A percentile compares a stretch with the other conserved stretches of the same genome.
Evolutionary conservation across 2,113 vertebrate genomes (phyloP).

Genomic region (Tragelaphus scriptus): DNA sequence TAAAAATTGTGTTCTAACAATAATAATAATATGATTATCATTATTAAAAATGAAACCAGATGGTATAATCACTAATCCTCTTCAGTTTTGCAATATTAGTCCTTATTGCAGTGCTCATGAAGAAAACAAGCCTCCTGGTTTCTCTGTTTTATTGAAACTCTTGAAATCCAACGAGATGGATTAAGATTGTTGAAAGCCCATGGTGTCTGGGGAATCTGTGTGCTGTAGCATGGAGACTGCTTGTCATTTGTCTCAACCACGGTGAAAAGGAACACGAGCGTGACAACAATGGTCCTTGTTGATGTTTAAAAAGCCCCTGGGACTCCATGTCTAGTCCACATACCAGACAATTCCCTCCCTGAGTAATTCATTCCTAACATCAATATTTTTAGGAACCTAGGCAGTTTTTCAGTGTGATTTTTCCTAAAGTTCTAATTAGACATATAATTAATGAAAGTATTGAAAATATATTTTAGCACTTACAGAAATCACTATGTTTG

Average conservation of each 20-base stretch:
- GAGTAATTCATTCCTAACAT: slow-evolving; percentile 16
- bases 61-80: neutral
- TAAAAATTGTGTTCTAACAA: slow-evolving; percentile 8
- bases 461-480: neutral
- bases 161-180: slow-evolving; percentile 43
- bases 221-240: slow-evolving; percentile 43
- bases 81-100: neutral
- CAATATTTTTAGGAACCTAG: neutral
- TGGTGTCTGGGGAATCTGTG: slow-evolving; percentile 49
- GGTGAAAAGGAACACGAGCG: slow-evolving; percentile 26
- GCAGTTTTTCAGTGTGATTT: neutral
- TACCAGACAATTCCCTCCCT: neutral
- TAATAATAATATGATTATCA: neutral
- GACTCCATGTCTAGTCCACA: neutral
- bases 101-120: neutral
- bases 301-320: slow-evolving; percentile 34
- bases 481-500: neutral
- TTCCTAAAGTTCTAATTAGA: slow-evolving; percentile 11
- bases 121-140: neutral
- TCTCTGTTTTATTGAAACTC: slow-evolving; percentile 31
- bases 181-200: slow-evolving; percentile 43
- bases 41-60: neutral
- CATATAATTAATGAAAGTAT: neutral
- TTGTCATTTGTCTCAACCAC: slow-evolving; percentile 60
- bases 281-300: slow-evolving; percentile 44